Conservation (phyloP, 1,140 invertebrate genomes). For the Meloidogyne chitwoodi region DNA sequence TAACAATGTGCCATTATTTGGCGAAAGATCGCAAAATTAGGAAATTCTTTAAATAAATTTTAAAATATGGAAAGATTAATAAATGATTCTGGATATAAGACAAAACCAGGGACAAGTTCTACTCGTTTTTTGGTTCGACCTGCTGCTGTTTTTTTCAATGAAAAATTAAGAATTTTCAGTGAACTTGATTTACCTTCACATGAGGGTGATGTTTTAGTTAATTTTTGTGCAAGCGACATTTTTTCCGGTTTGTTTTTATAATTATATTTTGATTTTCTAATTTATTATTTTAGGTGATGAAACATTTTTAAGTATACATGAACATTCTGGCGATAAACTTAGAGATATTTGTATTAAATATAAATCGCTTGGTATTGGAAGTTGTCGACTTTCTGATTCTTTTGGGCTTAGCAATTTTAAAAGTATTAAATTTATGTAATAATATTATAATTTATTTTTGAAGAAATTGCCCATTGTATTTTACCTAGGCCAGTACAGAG, state of each 20-base stretch:
- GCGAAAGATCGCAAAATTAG: conserved; percentile 8
- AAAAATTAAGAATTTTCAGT: neutral
- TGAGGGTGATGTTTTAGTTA: conserved; percentile 22
- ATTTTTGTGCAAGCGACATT: conserved; percentile 28
- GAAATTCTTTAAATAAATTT: neutral
- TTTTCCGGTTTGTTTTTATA: conserved; percentile 17
- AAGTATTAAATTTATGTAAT: conserved; percentile 11
- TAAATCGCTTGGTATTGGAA: conserved; percentile 14
- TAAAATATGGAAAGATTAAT: neutral
- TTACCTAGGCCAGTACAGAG: conserved; percentile 6
- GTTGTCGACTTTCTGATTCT: conserved; percentile 21
- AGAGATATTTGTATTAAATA: conserved; percentile 20
- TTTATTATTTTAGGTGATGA: conserved; percentile 18
- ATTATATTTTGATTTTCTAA: neutral
- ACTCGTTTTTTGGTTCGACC: neutral
- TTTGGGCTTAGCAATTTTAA: conserved; percentile 24
- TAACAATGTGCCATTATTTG: conserved; percentile 4
- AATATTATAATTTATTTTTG: conserved; percentile 15
- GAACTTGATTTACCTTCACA: conserved; percentile 1
- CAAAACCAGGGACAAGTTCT: neutral
- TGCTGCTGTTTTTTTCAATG: neutral
- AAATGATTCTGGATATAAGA: neutral
- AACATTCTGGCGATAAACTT: conserved; percentile 10
- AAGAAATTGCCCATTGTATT: conserved; percentile 32
- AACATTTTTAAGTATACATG: conserved; percentile 18